Evolutionary conservation across 2,888 invertebrate species (phyloP), one percentile per base, ranked within the genome.

Genomic region (Drosophila paranaensis): DNA sequence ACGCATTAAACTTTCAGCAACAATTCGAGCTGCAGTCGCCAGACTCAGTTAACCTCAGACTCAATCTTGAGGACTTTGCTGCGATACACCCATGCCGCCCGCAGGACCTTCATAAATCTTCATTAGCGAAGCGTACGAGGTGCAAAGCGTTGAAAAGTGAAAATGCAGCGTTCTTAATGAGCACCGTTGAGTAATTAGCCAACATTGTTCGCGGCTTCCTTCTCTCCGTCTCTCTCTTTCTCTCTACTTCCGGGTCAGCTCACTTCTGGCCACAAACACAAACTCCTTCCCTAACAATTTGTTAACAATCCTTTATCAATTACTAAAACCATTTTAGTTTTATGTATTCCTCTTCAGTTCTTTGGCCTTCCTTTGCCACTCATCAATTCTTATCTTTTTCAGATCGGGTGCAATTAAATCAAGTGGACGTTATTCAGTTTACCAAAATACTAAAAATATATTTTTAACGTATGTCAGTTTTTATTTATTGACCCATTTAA

Each of bases 111-210:
- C 84, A 89, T 84, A 84, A 84, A 84, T 84, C 84, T 84, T 84
- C 84, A 89, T 84, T 84, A 84, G 85, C n/a, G 58, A 27, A 30
- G 65, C 61, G 74, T 58, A 71, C 56, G 71, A 81, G 85, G 76
- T 86, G 89, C 71, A 84, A 87, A 75, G 88, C 88, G 88, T 89
- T 84, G 84, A 84, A 84, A 84, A 84, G 89, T 84, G 84, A 84
- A 84, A 84, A 84, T 88, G 88, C 89, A 84, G 82, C 82, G 82
- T 67, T 76, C 88, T 88, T 89, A 84, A 84, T 84, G 84, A 84
- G 89, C 89, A 79, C 68, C 80, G 89, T 82, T 89, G 88, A 84
- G 84, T 84, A 84, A 84, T 84, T 84, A 84, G 84, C 84, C 80
- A 88, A 79, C 89, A 89, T 89, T 89, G 83, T 87, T 84, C 76